Evolutionary conservation across 1,140 invertebrate genomes (phyloP).

Genomic region (Gonioctena quinquepunctata): DNA sequence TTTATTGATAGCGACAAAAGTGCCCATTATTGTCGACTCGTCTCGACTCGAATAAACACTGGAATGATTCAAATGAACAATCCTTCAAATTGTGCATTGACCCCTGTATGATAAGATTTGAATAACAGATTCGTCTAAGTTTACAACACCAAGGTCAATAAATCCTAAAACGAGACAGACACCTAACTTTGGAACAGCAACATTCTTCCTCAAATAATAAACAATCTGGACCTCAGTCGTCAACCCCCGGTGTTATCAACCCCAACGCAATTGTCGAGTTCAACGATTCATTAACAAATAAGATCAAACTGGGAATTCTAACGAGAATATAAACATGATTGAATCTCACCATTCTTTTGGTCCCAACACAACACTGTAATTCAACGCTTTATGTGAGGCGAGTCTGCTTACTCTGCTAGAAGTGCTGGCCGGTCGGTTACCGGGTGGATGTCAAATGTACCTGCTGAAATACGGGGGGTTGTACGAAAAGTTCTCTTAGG

Average conservation of each 20-base stretch:
- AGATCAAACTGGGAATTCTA: neutral
- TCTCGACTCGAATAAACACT: too few species aligned
- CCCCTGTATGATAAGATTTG: neutral
- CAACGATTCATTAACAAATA: neutral
- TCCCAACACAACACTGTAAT: neutral
- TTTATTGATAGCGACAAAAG: too few species aligned
- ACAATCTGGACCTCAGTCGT: neutral
- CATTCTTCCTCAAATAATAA: neutral
- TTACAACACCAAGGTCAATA: neutral
- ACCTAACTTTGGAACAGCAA: neutral
- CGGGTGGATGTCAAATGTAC: neutral
- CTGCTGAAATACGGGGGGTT: too few species aligned
- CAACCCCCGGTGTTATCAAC: neutral
- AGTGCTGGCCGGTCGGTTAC: neutral
- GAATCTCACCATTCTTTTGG: neutral
- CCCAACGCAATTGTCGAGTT: neutral
- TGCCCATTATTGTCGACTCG: too few species aligned
- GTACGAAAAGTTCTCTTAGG: too few species aligned
- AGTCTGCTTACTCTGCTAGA: neutral
- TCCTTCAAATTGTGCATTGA: neutral
- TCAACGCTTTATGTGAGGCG: neutral
- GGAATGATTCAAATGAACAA: neutral
- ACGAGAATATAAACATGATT: neutral
- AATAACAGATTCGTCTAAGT: neutral
- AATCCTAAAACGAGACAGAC: neutral